Conservation (phyloP, 30 jellyfish, hydroid and myxozoan genomes). For the Aurelia sp. region DNA sequence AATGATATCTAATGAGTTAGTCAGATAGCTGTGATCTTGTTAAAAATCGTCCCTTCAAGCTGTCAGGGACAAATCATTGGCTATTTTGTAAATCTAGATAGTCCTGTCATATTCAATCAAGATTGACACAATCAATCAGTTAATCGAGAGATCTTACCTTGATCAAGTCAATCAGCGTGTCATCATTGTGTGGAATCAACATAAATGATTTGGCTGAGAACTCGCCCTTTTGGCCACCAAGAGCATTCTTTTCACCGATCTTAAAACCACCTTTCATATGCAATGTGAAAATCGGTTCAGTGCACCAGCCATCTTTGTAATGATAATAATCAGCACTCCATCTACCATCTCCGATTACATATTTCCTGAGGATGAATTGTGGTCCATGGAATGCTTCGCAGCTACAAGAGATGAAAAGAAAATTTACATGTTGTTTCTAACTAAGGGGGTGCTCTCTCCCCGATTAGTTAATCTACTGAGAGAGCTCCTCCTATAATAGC, state of each 20-base stretch:
- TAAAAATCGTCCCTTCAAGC: too few species aligned
- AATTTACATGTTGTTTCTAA: too few species aligned
- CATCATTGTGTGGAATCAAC: conserved; percentile 52
- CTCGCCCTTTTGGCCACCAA: conserved; percentile 72
- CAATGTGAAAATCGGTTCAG: conserved; percentile 68
- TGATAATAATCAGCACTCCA: conserved; percentile 72
- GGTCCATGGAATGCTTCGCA: conserved; percentile 83
- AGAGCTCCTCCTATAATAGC: too few species aligned
- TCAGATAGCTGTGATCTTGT: too few species aligned
- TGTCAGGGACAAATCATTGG: too few species aligned
- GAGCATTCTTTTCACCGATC: conserved; percentile 47
- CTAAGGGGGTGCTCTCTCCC: too few species aligned
- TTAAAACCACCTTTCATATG: conserved; percentile 57
- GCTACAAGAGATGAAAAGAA: conserved; percentile 4
- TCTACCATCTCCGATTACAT: conserved; percentile 57
- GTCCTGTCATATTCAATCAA: too few species aligned
- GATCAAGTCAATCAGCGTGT: conserved; percentile 26
- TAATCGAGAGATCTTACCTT: conserved; percentile 29
- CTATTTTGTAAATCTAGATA: too few species aligned
- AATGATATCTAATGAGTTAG: too few species aligned
- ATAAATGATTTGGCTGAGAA: conserved; percentile 57
- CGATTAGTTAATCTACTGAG: too few species aligned
- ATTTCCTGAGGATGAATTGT: conserved; percentile 64
- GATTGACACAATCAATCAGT: too few species aligned
- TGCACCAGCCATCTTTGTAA: conserved; percentile 77